Evolutionary conservation across 2,888 invertebrate species (phyloP).

Genomic region (Synanthedon andrenaeformis): DNA sequence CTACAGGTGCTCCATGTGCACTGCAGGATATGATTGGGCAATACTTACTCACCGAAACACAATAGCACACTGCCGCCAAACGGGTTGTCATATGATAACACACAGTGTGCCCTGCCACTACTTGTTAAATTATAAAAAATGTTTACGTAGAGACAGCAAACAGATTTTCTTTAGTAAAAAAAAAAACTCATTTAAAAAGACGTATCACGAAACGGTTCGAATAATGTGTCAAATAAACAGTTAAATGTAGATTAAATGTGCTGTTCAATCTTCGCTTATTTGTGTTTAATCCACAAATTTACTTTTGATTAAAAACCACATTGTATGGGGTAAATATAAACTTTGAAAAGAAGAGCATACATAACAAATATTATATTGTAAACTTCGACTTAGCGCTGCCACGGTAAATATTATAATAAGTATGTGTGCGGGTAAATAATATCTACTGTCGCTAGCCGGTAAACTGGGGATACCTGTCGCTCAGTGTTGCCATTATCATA

Average conservation of each 20-base stretch:
- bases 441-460: conserved; percentile 51
- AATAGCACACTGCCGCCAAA: too few relatives aligned
- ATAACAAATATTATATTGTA: conserved; percentile 68
- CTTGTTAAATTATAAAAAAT: too few relatives aligned
- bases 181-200: too few relatives aligned
- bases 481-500: conserved; percentile 70
- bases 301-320: conserved; percentile 62
- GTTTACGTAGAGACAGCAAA: too few relatives aligned
- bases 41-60: too few relatives aligned
- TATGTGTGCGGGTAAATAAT: conserved; percentile 62
- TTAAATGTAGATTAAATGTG: background rate
- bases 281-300: conserved; percentile 51
- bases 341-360: conserved; percentile 64
- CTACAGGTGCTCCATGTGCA: too few relatives aligned
- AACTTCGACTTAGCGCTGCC: conserved; percentile 65
- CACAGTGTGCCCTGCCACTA: too few relatives aligned
- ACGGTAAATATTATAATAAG: conserved; percentile 67
- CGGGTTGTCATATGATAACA: too few relatives aligned
- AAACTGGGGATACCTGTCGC: conserved; percentile 45
- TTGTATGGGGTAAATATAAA: conserved; percentile 51
- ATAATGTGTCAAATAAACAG: too few relatives aligned
- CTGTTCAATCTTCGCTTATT: conserved; percentile 1
- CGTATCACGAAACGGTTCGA: too few relatives aligned
- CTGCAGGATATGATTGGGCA: too few relatives aligned
- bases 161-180: too few relatives aligned